Base-by-base conservation (phyloP, 2,888 invertebrate species). In the Mythimna lalbum region DNA sequence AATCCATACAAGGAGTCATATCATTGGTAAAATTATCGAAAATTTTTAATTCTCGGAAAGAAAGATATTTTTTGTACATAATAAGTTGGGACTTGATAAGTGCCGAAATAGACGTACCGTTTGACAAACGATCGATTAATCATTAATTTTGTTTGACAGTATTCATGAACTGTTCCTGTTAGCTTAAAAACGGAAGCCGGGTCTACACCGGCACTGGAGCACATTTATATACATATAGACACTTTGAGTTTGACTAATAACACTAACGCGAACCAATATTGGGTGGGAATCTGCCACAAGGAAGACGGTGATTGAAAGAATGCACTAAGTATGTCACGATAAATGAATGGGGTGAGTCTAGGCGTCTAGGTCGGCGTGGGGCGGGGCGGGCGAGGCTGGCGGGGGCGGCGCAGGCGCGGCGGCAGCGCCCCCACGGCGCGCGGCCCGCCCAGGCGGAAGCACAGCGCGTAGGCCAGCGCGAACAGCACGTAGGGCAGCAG, bases 401-500 rank as follows among this genome's bases (percentile, higher is more conserved):
- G 89, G 83, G 84, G 89, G 93, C 76, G 89, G 66, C 69, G 84
- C 76, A 33, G 1, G 33, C 95, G 95, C 64, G 92, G 79, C 78
- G 31, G 27, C n/a, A 43, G 53, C 1, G 61, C 55, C 19, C 57
- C 39, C 50, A 52, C 52, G 36, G 62, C 55, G 55, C n/a, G 23
- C 55, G 62, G 53, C 17, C 59, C 23, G 36, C 55, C 63, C 5
- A 61, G 31, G 17, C 91, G 90, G 74, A 94, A 89, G 86, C 90
- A 95, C 77, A 90, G 69, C 72, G 86, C 79, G 89, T 95, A 96
- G 19, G 90, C 87, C 76, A 92, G 53, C 80, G 85, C 88, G 90
- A 96, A 95, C 69, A 93, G 80, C 80, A 84, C 90, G 90, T 96
- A 94, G 57, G 95, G 94, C 82, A 90, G 90, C 69, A 95, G 87